Percentiles rank a stretch among this genome's conserved stretches.
Conservation (phyloP, 2,888 invertebrate species). For the Sinelater perroti region DNA sequence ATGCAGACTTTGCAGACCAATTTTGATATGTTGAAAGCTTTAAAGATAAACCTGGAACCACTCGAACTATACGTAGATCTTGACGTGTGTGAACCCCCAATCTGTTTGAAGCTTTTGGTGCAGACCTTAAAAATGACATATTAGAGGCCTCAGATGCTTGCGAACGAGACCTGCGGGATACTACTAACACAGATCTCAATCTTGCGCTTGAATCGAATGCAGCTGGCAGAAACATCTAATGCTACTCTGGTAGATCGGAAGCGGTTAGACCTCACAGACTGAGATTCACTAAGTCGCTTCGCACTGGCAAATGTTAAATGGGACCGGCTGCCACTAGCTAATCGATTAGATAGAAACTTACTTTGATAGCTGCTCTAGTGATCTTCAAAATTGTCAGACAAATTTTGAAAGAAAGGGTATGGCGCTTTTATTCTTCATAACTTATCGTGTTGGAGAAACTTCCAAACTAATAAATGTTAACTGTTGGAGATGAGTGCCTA, state of each 20-base stretch:
- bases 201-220: too few relatives aligned
- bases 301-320: slow-evolving; percentile 36
- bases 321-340: slow-evolving; percentile 39
- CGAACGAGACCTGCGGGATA: slow-evolving; percentile 32
- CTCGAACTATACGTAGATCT: slow-evolving; percentile 36
- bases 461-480: too few relatives aligned
- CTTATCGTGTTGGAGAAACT: too few relatives aligned
- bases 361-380: slow-evolving; percentile 43
- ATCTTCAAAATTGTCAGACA: slow-evolving; percentile 44
- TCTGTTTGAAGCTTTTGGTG: slow-evolving; percentile 39
- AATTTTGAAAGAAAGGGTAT: too few relatives aligned
- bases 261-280: slow-evolving; percentile 37
- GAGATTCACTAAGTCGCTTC: slow-evolving; percentile 24
- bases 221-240: slow-evolving; percentile 40
- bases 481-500: too few relatives aligned
- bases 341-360: slow-evolving; percentile 33
- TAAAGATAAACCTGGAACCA: slow-evolving; percentile 45
- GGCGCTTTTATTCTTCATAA: too few relatives aligned
- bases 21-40: slow-evolving; percentile 34
- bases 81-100: slow-evolving; percentile 42
- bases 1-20: slow-evolving; percentile 41
- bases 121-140: slow-evolving; percentile 44
- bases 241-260: slow-evolving; percentile 42
- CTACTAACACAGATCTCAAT: slow-evolving; percentile 39
- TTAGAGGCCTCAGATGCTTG: slow-evolving; percentile 32